These are phyloP conservation scores for Perca flavescens DNA, from an alignment of 2,113 vertebrate genomes.

Conservation along the genomic window DNA sequence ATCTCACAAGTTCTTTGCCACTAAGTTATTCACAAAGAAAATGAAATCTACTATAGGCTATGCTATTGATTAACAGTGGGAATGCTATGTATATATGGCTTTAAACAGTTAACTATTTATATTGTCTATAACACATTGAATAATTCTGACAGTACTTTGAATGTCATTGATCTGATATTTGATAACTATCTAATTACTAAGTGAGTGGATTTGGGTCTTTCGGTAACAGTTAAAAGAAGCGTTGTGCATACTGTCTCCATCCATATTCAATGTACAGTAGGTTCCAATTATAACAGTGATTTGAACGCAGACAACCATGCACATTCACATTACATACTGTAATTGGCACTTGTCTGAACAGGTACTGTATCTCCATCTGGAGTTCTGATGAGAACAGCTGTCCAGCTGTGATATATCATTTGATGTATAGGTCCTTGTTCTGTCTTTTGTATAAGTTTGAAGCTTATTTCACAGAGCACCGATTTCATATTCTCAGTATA, in stretches of 20 bases:
- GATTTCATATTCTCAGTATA: neutral
- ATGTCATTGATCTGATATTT: conserved; percentile 15
- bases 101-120: neutral
- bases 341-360: conserved; percentile 42
- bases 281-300: conserved; percentile 52
- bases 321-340: conserved; percentile 6
- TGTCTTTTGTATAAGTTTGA: conserved; percentile 17
- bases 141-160: neutral
- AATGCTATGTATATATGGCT: neutral
- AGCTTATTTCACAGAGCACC: conserved; percentile 7
- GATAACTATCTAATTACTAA: conserved; percentile 1
- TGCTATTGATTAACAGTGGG: neutral
- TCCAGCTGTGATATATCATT: conserved; percentile 27
- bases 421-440: neutral
- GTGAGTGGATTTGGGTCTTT: neutral
- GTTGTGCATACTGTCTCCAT: neutral
- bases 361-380: conserved; percentile 56
- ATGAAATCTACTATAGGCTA: conserved; percentile 7
- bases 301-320: conserved; percentile 30
- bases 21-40: neutral
- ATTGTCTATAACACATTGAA: neutral
- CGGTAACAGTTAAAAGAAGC: neutral
- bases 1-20: conserved; percentile 11
- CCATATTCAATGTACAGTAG: conserved; percentile 1
- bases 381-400: conserved; percentile 37